phyloP scores from a whole-genome alignment of 2,797 vertebrate genomes.

The Hippoglossus hippoglossus region DNA sequence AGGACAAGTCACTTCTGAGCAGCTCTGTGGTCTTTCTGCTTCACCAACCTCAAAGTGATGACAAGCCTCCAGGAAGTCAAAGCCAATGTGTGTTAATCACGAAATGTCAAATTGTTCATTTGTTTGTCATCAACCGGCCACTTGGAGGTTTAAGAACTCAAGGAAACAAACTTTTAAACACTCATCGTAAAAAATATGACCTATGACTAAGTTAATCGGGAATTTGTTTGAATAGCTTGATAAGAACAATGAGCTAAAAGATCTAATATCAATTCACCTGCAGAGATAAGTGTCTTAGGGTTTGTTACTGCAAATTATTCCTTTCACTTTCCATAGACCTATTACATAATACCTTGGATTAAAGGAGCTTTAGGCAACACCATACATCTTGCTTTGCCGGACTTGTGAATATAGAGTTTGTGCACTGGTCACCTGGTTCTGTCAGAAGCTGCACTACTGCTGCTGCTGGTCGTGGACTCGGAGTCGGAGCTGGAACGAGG shows the following conservation, averaged over 20 bases:
- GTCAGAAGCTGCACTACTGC: slow-evolving; percentile 97
- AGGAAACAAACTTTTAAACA: neutral
- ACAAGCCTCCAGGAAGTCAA: slow-evolving; percentile 12
- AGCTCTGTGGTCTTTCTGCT: neutral
- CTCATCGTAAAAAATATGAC: neutral
- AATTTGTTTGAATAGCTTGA: too few relatives aligned
- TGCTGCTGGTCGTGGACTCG: slow-evolving; percentile 97
- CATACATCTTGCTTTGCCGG: too few relatives aligned
- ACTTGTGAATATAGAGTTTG: neutral
- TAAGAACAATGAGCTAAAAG: neutral
- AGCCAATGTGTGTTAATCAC: neutral
- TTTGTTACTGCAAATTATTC: slow-evolving; percentile 1
- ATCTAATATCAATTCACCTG: neutral
- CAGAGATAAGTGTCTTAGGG: neutral
- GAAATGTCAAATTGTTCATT: neutral
- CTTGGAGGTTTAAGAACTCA: neutral
- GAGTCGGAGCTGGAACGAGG: slow-evolving; percentile 98
- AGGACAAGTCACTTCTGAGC: neutral
- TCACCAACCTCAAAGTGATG: slow-evolving; percentile 1
- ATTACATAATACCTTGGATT: neutral
- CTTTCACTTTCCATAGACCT: neutral
- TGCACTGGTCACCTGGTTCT: slow-evolving; percentile 89
- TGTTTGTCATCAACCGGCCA: neutral
- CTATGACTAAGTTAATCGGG: neutral
- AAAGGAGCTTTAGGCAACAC: neutral